Conservation (phyloP, 2,888 invertebrate species). For the Ditula angustiorana region DNA sequence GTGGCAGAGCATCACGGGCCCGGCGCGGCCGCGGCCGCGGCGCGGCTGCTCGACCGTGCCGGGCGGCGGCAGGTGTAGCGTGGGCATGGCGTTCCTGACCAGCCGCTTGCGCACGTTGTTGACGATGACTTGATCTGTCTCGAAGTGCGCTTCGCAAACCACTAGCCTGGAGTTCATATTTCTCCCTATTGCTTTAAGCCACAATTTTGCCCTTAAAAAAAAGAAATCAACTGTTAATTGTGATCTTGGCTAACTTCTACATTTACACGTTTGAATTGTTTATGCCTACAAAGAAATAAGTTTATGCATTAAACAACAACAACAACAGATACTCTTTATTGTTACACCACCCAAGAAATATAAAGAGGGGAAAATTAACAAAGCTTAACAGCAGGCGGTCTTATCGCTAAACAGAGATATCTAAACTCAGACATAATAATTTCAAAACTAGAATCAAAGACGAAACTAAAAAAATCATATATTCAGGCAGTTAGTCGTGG, state of each 20-base stretch:
- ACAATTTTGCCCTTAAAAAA: constrained; percentile 9
- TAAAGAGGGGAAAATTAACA: too few relatives aligned
- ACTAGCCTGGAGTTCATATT: background rate
- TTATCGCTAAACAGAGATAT: too few relatives aligned
- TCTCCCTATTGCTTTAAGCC: constrained; percentile 2
- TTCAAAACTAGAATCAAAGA: too few relatives aligned
- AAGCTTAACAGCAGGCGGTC: too few relatives aligned
- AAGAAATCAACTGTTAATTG: background rate
- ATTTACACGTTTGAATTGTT: background rate
- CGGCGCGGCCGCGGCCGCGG: background rate
- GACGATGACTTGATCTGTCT: background rate
- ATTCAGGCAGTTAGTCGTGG: too few relatives aligned
- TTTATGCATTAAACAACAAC: too few relatives aligned
- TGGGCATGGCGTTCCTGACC: background rate
- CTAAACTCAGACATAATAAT: too few relatives aligned
- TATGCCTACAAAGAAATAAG: too few relatives aligned
- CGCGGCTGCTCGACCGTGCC: background rate
- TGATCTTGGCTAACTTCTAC: background rate
- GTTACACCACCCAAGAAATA: too few relatives aligned
- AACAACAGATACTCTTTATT: too few relatives aligned
- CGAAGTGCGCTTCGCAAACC: constrained; percentile 13
- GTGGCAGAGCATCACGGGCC: background rate
- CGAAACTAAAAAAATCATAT: too few relatives aligned
- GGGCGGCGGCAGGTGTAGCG: background rate
- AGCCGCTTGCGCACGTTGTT: background rate